Evolutionary conservation across 2,113 vertebrate species (phyloP).

Genomic region (Cricetomys ansorgei): DNA sequence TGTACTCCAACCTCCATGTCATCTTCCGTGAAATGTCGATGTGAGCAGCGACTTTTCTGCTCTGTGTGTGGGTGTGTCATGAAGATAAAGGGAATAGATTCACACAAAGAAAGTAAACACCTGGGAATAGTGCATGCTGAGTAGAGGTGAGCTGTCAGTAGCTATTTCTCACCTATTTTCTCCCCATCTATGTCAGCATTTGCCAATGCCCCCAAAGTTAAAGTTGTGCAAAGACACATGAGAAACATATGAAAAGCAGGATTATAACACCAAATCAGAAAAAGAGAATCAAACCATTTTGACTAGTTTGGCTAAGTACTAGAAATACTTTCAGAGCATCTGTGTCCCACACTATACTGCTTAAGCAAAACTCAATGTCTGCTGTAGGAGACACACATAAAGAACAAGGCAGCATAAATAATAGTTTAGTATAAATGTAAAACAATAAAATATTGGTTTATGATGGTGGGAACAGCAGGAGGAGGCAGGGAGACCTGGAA

Average conservation of each 20-base stretch:
- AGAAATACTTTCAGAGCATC: background rate
- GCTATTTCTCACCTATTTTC: rapidly evolving
- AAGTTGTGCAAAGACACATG: background rate
- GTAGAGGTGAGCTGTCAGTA: rapidly evolving
- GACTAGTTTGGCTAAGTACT: background rate
- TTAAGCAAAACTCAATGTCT: background rate
- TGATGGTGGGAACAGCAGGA: background rate
- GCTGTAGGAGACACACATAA: rapidly evolving
- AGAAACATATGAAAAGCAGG: background rate
- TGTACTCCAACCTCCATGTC: rapidly evolving
- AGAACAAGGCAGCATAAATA: background rate
- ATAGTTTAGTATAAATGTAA: background rate
- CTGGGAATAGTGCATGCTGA: background rate
- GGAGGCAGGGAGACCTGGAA: no score
- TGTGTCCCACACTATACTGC: no score
- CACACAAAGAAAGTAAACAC: no score
- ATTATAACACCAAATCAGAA: background rate
- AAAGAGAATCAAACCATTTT: background rate
- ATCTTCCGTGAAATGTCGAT: background rate
- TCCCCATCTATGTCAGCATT: background rate
- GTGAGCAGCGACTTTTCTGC: no score
- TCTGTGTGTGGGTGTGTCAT: rapidly evolving
- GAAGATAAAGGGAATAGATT: no score
- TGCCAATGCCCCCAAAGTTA: background rate
- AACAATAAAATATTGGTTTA: no score